Evolutionary conservation across 2,113 vertebrate genomes (phyloP).

Genomic region (Carlito syrichta): DNA sequence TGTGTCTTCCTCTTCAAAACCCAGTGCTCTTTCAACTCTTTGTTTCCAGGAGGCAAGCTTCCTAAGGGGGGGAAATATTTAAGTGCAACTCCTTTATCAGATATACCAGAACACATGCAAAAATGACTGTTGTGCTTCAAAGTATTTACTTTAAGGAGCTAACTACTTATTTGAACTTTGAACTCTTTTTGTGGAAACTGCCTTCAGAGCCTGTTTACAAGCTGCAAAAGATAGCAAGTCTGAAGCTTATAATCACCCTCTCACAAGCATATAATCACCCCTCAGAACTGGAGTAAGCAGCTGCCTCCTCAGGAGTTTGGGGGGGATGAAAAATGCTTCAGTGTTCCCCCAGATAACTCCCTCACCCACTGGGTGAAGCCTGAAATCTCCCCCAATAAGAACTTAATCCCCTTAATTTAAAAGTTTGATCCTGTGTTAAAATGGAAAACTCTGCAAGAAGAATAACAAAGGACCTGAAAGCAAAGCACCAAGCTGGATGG

Average conservation of each 20-base stretch:
- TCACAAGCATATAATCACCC: neutral
- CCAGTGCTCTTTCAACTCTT: neutral
- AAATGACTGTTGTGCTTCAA: neutral
- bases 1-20: neutral
- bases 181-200: neutral
- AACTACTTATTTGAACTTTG: neutral
- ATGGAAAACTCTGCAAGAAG: slow-evolving; percentile 26
- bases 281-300: neutral
- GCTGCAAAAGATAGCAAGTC: neutral
- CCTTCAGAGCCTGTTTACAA: neutral
- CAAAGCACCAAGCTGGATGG: neutral
- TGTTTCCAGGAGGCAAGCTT: neutral
- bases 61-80: neutral
- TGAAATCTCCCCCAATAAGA: slow-evolving; percentile 24
- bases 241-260: neutral
- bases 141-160: neutral
- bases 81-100: slow-evolving; percentile 7
- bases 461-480: neutral
- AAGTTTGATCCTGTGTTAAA: slow-evolving; percentile 50
- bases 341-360: neutral
- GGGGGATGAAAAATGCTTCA: neutral
- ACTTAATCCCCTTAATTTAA: slow-evolving; percentile 51
- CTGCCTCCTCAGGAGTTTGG: neutral
- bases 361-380: slow-evolving; percentile 7
- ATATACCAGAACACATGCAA: neutral